phyloP scores from a whole-genome alignment of 1,140 invertebrate genomes.

The Apolygus lucorum region DNA sequence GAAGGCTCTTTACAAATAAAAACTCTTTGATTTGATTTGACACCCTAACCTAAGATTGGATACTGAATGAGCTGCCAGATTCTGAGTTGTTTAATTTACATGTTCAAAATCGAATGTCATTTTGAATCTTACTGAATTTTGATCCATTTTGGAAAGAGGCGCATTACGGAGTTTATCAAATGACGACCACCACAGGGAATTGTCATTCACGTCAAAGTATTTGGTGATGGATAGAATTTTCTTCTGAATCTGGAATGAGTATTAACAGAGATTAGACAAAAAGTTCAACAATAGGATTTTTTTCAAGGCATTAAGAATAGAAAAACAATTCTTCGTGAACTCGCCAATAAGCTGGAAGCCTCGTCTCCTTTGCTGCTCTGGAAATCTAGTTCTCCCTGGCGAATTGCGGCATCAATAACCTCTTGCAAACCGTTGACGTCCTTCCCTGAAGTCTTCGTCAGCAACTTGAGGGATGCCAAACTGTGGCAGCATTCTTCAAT shows the following conservation, averaged over 20 bases:
- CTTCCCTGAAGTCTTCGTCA: not conserved
- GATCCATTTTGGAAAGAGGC: not conserved
- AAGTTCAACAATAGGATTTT: too few species aligned
- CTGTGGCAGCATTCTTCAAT: not conserved
- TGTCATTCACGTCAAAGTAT: not conserved
- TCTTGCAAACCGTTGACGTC: not conserved
- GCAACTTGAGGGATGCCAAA: not conserved
- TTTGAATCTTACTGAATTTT: not conserved
- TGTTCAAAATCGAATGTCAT: too few species aligned
- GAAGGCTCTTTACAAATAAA: too few species aligned
- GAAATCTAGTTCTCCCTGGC: not conserved
- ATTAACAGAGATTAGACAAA: too few species aligned
- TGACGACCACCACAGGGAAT: not conserved
- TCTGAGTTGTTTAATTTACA: too few species aligned
- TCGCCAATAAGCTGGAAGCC: not conserved
- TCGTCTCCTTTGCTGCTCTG: slow-evolving; percentile 2
- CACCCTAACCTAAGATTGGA: too few species aligned
- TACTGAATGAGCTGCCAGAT: too few species aligned
- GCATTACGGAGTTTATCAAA: not conserved
- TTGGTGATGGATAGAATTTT: not conserved
- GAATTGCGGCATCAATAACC: not conserved
- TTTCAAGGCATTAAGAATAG: too few species aligned
- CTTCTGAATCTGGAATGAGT: slow-evolving; percentile 2
- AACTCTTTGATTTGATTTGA: too few species aligned
- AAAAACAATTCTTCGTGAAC: too few species aligned